Conservation (phyloP, 2,113 vertebrate species). For the Arenaria interpres region DNA sequence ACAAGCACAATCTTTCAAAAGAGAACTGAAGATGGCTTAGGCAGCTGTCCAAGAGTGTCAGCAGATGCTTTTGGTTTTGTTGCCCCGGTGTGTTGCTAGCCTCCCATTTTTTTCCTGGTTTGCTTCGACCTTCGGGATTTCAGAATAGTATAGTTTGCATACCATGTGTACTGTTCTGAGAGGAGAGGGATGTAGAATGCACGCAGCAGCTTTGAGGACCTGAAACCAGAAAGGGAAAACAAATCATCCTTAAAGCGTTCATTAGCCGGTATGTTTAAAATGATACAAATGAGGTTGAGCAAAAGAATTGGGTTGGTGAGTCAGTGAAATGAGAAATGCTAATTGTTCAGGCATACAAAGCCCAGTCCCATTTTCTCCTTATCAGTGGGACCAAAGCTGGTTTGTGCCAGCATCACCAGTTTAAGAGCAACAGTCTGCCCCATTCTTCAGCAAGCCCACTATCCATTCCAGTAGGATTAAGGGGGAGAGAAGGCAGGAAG, state of each 20-base stretch:
- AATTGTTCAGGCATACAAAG: not conserved
- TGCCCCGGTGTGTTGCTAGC: slow-evolving; percentile 26
- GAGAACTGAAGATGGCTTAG: not conserved
- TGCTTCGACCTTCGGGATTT: slow-evolving; percentile 78
- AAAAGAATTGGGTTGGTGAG: not conserved
- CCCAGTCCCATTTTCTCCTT: not conserved
- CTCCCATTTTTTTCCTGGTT: slow-evolving; percentile 71
- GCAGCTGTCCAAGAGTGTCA: not conserved
- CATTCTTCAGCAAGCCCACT: not conserved
- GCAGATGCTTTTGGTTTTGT: not conserved
- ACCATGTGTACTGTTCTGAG: slow-evolving; percentile 79
- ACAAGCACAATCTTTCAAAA: not conserved
- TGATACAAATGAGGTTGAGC: not conserved
- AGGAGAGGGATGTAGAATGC: slow-evolving; percentile 86
- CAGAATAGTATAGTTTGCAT: slow-evolving; percentile 84
- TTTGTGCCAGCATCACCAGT: not conserved
- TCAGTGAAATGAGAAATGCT: not conserved
- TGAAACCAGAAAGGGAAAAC: slow-evolving; percentile 33
- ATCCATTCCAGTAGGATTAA: not conserved
- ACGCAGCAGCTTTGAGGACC: slow-evolving; percentile 83
- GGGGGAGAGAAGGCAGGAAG: not conserved
- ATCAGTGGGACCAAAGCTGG: not conserved
- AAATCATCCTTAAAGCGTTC: not conserved
- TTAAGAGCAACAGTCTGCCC: not conserved
- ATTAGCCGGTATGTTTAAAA: not conserved